A percentile compares a stretch with the other conserved stretches of the same genome.
These are phyloP conservation scores for Colletes collaris DNA, from an alignment of 2,888 invertebrate species.

Conservation along the genomic window DNA sequence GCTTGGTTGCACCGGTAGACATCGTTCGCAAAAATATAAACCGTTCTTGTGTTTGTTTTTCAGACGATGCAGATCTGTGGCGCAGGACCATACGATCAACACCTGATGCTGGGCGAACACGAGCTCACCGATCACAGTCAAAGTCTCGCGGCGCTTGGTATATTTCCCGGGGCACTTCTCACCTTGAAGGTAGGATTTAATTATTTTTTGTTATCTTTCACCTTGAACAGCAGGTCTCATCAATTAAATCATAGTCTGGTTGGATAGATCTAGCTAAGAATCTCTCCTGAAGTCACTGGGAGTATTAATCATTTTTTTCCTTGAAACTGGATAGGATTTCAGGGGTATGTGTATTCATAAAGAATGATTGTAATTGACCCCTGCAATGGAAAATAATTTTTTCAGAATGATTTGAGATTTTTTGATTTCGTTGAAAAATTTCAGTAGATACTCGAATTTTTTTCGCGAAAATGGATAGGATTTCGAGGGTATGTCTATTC, in stretches of 20 bases:
- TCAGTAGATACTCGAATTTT: no score
- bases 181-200: slow-evolving; percentile 77
- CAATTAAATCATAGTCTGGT: background rate
- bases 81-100: slow-evolving; percentile 79
- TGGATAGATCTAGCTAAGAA: background rate
- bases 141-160: slow-evolving; percentile 78
- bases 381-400: no score
- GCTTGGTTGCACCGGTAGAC: no score
- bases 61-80: slow-evolving; percentile 80
- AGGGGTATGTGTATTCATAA: no score
- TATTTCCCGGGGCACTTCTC: slow-evolving; percentile 78
- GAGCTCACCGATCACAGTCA: slow-evolving; percentile 78
- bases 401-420: no score
- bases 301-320: no score
- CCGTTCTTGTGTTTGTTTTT: slow-evolving; percentile 33
- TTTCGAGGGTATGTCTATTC: no score
- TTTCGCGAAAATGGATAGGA: no score
- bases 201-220: background rate
- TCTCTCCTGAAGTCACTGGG: no score
- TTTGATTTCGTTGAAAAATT: no score
- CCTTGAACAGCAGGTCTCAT: background rate
- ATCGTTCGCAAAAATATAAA: background rate
- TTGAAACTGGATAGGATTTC: no score
- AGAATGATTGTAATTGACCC: no score
- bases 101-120: slow-evolving; percentile 78